Conservation (phyloP, 2,797 vertebrate genomes). For the Melanotaenia trifasciata region DNA sequence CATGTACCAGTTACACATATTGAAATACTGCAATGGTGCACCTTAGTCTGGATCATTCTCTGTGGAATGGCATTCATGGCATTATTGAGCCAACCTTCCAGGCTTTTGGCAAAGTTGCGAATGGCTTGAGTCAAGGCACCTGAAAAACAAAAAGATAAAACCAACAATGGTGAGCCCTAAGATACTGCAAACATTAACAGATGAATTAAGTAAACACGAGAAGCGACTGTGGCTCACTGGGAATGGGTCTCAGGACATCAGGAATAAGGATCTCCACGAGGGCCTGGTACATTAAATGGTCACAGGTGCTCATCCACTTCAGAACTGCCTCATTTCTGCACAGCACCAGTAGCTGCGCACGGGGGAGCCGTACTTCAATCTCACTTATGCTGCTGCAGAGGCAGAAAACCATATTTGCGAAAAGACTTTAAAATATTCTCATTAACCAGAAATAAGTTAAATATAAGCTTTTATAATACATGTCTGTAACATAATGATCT, state of each 20-base stretch:
- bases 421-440: neutral
- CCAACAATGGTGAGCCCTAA: neutral
- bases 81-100: conserved; percentile 96
- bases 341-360: conserved; percentile 87
- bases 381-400: conserved; percentile 82
- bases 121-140: conserved; percentile 99
- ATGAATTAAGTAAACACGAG: neutral
- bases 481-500: neutral
- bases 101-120: conserved; percentile 98
- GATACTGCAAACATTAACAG: neutral
- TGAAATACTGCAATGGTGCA: conserved; percentile 53
- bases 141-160: conserved; percentile 52
- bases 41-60: conserved; percentile 96
- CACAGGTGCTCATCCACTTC: conserved; percentile 97
- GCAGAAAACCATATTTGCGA: conserved; percentile 4
- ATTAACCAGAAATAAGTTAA: neutral
- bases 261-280: conserved; percentile 98
- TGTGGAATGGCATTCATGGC: conserved; percentile 95
- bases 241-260: conserved; percentile 96
- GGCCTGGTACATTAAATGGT: conserved; percentile 97
- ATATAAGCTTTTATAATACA: neutral
- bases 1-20: neutral
- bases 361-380: conserved; percentile 87
- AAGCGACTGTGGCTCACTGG: conserved; percentile 86
- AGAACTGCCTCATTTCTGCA: conserved; percentile 92